phyloP scores from a whole-genome alignment of 1,140 invertebrate genomes.

The Plectrocnemia conspersa region DNA sequence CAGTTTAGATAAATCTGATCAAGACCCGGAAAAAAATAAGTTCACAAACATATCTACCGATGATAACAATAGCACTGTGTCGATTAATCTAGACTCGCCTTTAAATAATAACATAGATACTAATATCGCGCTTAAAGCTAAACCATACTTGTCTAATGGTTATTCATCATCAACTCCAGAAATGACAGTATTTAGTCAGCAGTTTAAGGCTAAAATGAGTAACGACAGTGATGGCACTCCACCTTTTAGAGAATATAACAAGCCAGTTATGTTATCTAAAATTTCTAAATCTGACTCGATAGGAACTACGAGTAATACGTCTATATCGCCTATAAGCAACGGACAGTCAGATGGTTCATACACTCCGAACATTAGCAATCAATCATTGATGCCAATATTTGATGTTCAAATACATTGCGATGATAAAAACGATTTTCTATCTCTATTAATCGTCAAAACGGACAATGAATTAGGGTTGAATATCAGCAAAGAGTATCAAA shows the following conservation, averaged over 20 bases:
- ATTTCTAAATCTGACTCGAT: slow-evolving; percentile 25
- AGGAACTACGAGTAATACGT: slow-evolving; percentile 20
- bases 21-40: too few species aligned
- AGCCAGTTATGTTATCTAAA: slow-evolving; percentile 8
- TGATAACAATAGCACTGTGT: slow-evolving; percentile 24
- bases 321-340: slow-evolving; percentile 47
- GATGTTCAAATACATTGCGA: slow-evolving; percentile 47
- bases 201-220: slow-evolving; percentile 17
- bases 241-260: slow-evolving; percentile 23
- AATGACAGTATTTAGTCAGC: slow-evolving; percentile 16
- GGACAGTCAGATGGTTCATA: slow-evolving; percentile 41
- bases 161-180: slow-evolving; percentile 31
- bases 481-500: slow-evolving; percentile 49
- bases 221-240: slow-evolving; percentile 32
- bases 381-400: slow-evolving; percentile 38
- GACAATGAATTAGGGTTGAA: slow-evolving; percentile 48
- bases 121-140: slow-evolving; percentile 7
- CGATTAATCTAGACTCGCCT: slow-evolving; percentile 25
- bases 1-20: neutral
- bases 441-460: slow-evolving; percentile 45
- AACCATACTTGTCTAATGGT: slow-evolving; percentile 22
- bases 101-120: neutral
- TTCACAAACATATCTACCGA: neutral
- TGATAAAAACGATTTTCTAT: slow-evolving; percentile 48
- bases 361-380: slow-evolving; percentile 40